These are phyloP conservation scores for Oceanodroma leucorhoa DNA, from an alignment of 2,797 vertebrate genomes.

Conservation along the genomic window DNA sequence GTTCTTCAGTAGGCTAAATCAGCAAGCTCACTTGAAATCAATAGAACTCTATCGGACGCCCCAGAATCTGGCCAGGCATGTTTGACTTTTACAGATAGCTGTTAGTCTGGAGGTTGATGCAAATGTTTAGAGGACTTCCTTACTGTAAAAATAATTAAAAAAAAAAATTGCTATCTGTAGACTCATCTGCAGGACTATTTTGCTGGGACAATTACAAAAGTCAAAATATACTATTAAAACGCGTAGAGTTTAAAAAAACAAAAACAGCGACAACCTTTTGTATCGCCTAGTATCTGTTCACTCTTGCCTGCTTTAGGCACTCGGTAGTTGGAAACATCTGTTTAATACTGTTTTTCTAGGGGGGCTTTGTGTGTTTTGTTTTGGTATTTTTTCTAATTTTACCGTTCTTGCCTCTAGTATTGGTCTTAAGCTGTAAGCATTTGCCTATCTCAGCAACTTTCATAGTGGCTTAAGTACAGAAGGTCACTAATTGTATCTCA, in stretches of 20 bases:
- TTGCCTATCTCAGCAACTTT: neutral
- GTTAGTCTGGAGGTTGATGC: neutral
- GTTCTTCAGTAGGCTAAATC: constrained; percentile 3
- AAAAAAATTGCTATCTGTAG: neutral
- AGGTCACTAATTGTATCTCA: neutral
- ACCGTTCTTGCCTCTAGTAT: neutral
- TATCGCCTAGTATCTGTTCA: neutral
- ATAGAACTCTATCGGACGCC: neutral
- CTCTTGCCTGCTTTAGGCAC: neutral
- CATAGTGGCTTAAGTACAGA: neutral
- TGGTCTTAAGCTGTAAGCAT: neutral
- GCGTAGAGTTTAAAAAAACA: neutral
- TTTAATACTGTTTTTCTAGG: neutral
- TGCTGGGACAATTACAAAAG: neutral
- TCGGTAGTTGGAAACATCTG: neutral
- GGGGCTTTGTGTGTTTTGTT: neutral
- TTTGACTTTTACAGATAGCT: constrained; percentile 2
- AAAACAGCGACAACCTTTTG: neutral
- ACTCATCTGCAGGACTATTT: neutral
- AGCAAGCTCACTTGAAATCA: neutral
- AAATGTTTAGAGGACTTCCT: neutral
- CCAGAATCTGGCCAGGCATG: neutral
- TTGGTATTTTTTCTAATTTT: neutral
- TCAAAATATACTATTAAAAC: neutral
- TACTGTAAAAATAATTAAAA: neutral